These are phyloP conservation scores for Euzophera pinguis DNA, from an alignment of 2,888 invertebrate species.

Conservation along the genomic window DNA sequence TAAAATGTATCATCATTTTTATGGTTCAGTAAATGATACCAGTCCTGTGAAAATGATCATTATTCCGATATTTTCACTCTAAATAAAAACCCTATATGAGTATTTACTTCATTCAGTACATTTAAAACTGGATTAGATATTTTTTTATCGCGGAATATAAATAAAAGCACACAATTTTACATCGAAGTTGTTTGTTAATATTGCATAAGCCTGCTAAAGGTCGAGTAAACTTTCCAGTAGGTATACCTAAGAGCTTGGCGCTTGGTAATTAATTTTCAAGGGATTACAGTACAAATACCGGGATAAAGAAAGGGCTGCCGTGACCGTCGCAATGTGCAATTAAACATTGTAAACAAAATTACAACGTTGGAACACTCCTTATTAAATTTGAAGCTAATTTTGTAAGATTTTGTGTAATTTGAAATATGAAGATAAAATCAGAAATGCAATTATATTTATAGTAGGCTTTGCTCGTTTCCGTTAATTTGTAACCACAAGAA, in stretches of 20 bases:
- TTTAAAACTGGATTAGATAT: too few relatives aligned
- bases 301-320: constrained; percentile 53
- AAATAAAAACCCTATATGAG: too few relatives aligned
- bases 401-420: not conserved
- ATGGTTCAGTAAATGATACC: too few relatives aligned
- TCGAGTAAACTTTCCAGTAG: constrained; percentile 40
- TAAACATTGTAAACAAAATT: constrained; percentile 50
- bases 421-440: not conserved
- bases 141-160: not conserved
- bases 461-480: too few relatives aligned
- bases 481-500: too few relatives aligned
- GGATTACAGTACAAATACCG: constrained; percentile 69
- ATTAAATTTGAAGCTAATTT: constrained; percentile 10
- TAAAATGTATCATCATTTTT: too few relatives aligned
- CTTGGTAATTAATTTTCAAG: constrained; percentile 71
- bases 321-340: constrained; percentile 50
- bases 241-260: constrained; percentile 42
- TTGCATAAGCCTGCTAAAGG: constrained; percentile 47
- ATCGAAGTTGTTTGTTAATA: constrained; percentile 33
- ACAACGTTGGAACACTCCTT: constrained; percentile 29
- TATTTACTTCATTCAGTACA: too few relatives aligned
- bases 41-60: too few relatives aligned
- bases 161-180: constrained; percentile 8
- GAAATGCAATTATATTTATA: too few relatives aligned
- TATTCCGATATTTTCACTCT: too few relatives aligned